A percentile compares a stretch with the other conserved stretches of the same genome.
These are phyloP conservation scores for Sericinus montela DNA, from an alignment of 2,888 invertebrate species.

Conservation along the genomic window DNA sequence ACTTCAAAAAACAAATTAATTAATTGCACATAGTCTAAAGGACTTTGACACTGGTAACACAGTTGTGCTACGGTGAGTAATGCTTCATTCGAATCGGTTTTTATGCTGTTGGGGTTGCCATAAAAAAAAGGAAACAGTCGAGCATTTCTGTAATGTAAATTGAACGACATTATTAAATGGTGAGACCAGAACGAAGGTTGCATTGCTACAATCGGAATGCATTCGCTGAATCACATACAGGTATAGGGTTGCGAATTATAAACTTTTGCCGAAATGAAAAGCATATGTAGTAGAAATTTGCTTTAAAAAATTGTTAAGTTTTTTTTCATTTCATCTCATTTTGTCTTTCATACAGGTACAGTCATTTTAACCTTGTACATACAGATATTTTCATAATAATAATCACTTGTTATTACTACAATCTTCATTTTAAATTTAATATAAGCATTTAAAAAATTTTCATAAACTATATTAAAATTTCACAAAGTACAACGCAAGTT, in stretches of 20 bases:
- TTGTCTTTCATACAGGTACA: too few relatives aligned
- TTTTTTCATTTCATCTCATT: too few relatives aligned
- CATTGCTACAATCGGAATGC: slow-evolving; percentile 18
- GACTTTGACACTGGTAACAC: slow-evolving; percentile 5
- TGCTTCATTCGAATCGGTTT: slow-evolving; percentile 2
- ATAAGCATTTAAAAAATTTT: too few relatives aligned
- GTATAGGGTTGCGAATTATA: slow-evolving; percentile 10
- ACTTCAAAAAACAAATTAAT: background rate
- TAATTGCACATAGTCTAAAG: background rate
- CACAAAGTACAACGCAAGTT: too few relatives aligned
- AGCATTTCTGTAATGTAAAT: slow-evolving; percentile 18
- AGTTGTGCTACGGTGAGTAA: slow-evolving; percentile 15
- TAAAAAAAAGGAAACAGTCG: slow-evolving; percentile 15
- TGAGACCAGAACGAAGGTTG: slow-evolving; percentile 18
- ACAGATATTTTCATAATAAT: too few relatives aligned
- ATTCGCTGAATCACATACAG: slow-evolving; percentile 19
- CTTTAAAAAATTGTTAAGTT: too few relatives aligned
- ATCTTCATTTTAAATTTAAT: too few relatives aligned
- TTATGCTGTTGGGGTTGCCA: slow-evolving; percentile 16
- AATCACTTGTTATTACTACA: too few relatives aligned
- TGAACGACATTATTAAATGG: slow-evolving; percentile 19
- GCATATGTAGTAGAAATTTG: too few relatives aligned
- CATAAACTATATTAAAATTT: too few relatives aligned
- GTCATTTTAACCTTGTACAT: too few relatives aligned
- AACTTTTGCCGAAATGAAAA: background rate